Base-by-base conservation (phyloP, 2,888 invertebrate species). In the Diarsia mendica region DNA sequence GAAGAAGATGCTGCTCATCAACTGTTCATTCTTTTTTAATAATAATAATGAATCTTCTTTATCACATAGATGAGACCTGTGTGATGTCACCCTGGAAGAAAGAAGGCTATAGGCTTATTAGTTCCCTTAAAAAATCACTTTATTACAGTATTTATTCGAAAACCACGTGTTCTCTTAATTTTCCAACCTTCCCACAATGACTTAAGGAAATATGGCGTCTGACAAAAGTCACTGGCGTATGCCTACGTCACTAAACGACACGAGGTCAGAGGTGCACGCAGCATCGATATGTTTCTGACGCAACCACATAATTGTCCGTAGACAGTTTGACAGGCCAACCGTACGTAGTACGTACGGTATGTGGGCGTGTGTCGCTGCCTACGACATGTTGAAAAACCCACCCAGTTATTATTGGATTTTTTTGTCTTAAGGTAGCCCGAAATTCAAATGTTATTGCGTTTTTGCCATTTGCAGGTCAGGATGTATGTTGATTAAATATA, bases 281-380 rank as follows among this genome's bases (percentile, higher is more conserved):
- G 79, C 86, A 80, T 90, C 90, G 81, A 90, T 91, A 89, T 91
- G 90, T 91, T 90, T 88, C 84, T 85, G 82, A 86, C 80, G 81
- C 75, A 86, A 87, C 85, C 81, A 83, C 87, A 83, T 90, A 91
- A 91, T 91, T 88, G 89, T 87, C 83, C 78, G 65, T 82, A 82
- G 91, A 88, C 90, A 88, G 85, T 80, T 89, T 91, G 92, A 92
- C 91, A 90, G 86, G 76, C 84, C 79, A 77, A 79, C 63, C 76
- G 53, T 79, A 79, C 65, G n/a, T n/a, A n/a, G n/a, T n/a, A n/a
- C 76, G 53, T 79, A 46, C 53, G 20, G 58, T 70, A 82, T 72
- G 90, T 88, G 84, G 85, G 89, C 84, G 85, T 82, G 65, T 79
- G 84, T 84, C 81, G 70, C 84, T 78, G 79, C 79, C 82, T 85